Evolutionary conservation across 1,140 invertebrate genomes (phyloP), one percentile per base, ranked within the genome.

Genomic region (Pogonognathellus flavescens): DNA sequence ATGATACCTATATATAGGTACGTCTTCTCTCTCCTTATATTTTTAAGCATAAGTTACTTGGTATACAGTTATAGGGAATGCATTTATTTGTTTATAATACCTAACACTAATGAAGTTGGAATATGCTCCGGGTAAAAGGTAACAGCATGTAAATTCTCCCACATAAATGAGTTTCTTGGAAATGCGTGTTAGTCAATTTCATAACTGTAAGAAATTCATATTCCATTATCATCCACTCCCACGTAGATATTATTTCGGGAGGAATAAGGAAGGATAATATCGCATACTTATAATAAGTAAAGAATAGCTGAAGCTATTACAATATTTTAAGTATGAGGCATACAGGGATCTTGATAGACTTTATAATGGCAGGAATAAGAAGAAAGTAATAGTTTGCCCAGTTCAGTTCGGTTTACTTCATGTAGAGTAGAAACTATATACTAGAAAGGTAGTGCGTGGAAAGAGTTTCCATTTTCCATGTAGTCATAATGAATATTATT

Each of bases 401-500:
- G n/a, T n/a, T n/a, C n/a, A n/a, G n/a, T n/a, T n/a, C n/a, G n/a
- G n/a, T n/a, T n/a, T n/a, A n/a, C n/a, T n/a, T n/a, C n/a, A n/a
- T n/a, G n/a, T n/a, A 41, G 31, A 41, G 31, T 41, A 6, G 31
- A 41, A 41, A 41, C n/a, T n/a, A n/a, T n/a, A n/a, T n/a, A n/a
- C n/a, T n/a, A n/a, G n/a, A n/a, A n/a, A n/a, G n/a, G n/a, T n/a
- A 6, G 31, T 41, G 31, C 31, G 31, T 41, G 31, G 31, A 41
- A 41, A 41, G 31, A 41, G 31, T 6, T 41, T 41, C 31, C 31
- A 41, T 41, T n/a, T n/a, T 25, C 9, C 13, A 20, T 66, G 13
- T 57, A 31, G 52, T 49, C 31, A 11, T 66, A 62, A 83, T 83
- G 82, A 83, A 83, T 83, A 83, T 83, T 83, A 83, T 83, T 83